Evolutionary conservation across 1,140 invertebrate genomes (phyloP), one percentile per base, ranked within the genome.

Genomic region (Luehdorfia chinensis): DNA sequence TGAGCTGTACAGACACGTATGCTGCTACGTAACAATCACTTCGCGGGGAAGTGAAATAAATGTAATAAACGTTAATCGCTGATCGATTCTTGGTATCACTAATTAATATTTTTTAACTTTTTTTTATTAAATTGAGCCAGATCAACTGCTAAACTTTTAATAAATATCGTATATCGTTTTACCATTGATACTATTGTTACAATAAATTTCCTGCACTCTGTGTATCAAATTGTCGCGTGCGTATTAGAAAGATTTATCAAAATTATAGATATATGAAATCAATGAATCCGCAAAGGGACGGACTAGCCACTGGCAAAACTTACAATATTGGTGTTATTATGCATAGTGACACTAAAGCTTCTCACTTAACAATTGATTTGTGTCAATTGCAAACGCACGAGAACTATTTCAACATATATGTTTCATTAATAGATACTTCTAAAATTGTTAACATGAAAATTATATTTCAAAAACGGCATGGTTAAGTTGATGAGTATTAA

Each of bases 401-500:
- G n/a, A n/a, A n/a, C 6, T 21, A 2, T 3, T 41, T 16, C 21
- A 43, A 43, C 37, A 41, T 41, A n/a, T n/a, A n/a, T n/a, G n/a
- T n/a, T n/a, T n/a, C n/a, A n/a, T 37, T 13, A n/a, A 41, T n/a
- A n/a, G n/a, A n/a, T n/a, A 41, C 34, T 19, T 37, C 27, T 41
- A 25, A 27, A 30, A 43, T 43, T 15, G 39, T 30, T 15, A 43
- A 43, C 39, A 43, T 30, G 23, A 43, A 30, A 43, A 43, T 18
- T 2, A 28, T 28, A 12, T 49, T 68, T 56, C 62, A 75, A 79
- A 71, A 69, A 43, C 67, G 66, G 73, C 59, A 62, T 67, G 65
- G 67, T 67, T 71, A 75, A 19, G 61, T 70, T 47, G 58, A 57
- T 66, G 69, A 76, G 65, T 83, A 75, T 69, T 72, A 79, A 79